A percentile compares a stretch with the other conserved stretches of the same genome.
These are phyloP conservation scores for Imbricaverruca yamaguchii DNA, from an alignment of 2,888 invertebrate genomes.

Conservation along the genomic window DNA sequence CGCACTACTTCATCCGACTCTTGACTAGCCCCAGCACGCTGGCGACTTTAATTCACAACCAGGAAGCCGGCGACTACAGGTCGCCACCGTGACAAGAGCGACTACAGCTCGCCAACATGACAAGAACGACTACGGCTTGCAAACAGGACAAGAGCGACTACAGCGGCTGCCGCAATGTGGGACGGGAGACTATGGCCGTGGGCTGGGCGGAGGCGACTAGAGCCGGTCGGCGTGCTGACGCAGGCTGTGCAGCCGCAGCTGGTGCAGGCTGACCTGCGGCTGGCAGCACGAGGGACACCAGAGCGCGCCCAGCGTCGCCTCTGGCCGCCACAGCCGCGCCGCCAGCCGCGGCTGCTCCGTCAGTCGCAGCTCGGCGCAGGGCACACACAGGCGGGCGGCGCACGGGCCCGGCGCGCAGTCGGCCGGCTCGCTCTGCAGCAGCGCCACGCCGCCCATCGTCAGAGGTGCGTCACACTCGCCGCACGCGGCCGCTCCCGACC, in stretches of 20 bases:
- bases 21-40: too few relatives aligned
- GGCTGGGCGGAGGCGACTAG: background rate
- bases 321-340: slow-evolving; percentile 14
- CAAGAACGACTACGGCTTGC: too few relatives aligned
- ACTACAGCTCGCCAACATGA: too few relatives aligned
- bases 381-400: background rate
- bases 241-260: slow-evolving; percentile 19
- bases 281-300: slow-evolving; percentile 8
- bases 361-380: slow-evolving; percentile 9
- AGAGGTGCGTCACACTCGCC: slow-evolving; percentile 1
- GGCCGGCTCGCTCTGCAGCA: slow-evolving; percentile 1
- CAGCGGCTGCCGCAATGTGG: too few relatives aligned
- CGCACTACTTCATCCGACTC: too few relatives aligned
- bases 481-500: background rate
- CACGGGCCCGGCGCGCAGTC: background rate
- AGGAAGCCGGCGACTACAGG: too few relatives aligned
- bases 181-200: too few relatives aligned
- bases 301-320: slow-evolving; percentile 3
- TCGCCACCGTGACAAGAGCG: too few relatives aligned
- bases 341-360: background rate
- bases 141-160: too few relatives aligned
- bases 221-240: slow-evolving; percentile 3
- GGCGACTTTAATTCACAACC: too few relatives aligned
- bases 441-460: background rate
- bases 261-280: slow-evolving; percentile 7